phyloP scores from a whole-genome alignment of 2,888 invertebrate genomes.

The Germaria angustata region DNA sequence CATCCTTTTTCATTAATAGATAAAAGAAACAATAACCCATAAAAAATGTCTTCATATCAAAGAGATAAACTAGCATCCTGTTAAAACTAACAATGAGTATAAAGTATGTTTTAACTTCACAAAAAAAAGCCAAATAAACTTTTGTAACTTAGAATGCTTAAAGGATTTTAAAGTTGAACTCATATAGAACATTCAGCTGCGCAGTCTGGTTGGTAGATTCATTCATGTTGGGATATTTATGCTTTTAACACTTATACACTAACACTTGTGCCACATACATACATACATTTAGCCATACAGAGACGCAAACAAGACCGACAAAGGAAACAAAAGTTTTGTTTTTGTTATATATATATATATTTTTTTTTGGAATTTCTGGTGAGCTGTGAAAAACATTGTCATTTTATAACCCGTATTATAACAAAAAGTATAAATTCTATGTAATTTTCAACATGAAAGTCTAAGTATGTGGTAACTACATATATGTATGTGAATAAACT shows the following conservation, averaged over 20 bases:
- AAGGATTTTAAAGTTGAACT: conserved; percentile 46
- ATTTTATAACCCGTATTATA: conserved; percentile 55
- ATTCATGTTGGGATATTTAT: conserved; percentile 45
- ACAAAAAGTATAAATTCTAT: conserved; percentile 31
- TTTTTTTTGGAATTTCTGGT: neutral
- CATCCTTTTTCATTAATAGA: conserved; percentile 35
- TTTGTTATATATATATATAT: conserved; percentile 20
- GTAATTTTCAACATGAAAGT: conserved; percentile 50
- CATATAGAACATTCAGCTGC: conserved; percentile 23
- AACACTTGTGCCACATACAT: conserved; percentile 2
- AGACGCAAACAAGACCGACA: conserved; percentile 16
- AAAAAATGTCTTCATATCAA: conserved; percentile 49
- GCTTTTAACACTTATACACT: conserved; percentile 32
- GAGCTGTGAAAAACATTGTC: conserved; percentile 59
- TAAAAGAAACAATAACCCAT: neutral
- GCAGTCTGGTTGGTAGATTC: conserved; percentile 51
- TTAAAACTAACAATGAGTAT: conserved; percentile 53
- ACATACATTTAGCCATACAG: neutral
- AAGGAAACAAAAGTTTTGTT: conserved; percentile 43
- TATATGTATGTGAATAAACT: neutral
- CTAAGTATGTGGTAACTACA: conserved; percentile 46
- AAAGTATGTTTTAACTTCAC: conserved; percentile 51
- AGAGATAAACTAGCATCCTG: conserved; percentile 57
- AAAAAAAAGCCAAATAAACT: conserved; percentile 42
- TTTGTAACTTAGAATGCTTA: conserved; percentile 58